Evolutionary conservation across 2,113 vertebrate genomes (phyloP).

Genomic region (Colistium nudipinnis): DNA sequence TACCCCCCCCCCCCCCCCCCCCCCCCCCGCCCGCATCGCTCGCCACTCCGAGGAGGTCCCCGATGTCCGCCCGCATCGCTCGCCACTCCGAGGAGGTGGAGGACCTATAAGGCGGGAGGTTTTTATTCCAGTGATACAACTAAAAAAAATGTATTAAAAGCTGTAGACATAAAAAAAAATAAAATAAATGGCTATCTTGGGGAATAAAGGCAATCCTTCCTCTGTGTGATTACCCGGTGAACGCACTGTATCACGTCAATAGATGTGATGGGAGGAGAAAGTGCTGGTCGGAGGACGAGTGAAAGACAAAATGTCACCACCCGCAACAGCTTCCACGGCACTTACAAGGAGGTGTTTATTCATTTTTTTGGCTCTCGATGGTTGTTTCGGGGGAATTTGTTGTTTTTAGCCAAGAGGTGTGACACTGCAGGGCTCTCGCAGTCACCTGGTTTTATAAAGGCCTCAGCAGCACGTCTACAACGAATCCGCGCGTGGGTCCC

Average conservation of each 20-base stretch:
- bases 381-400: background rate
- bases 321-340: background rate
- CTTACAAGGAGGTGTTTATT: background rate
- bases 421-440: too few species aligned
- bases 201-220: constrained; percentile 26
- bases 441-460: background rate
- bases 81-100: background rate
- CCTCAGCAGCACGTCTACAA: background rate
- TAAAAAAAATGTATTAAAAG: constrained; percentile 35
- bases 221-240: constrained; percentile 15
- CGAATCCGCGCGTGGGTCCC: background rate
- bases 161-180: too few species aligned
- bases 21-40: too few species aligned
- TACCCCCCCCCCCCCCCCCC: too few species aligned
- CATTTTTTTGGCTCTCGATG: background rate
- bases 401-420: background rate
- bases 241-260: constrained; percentile 5
- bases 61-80: too few species aligned
- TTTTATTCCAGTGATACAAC: constrained; percentile 45
- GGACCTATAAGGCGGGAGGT: constrained; percentile 27
- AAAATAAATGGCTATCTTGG: constrained; percentile 33
- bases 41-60: too few species aligned
- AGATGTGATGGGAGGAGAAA: constrained; percentile 19
- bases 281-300: constrained; percentile 4
- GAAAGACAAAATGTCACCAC: constrained; percentile 16